These are phyloP conservation scores for Nymphalis c-album DNA, from an alignment of 2,888 invertebrate genomes.

Conservation along the genomic window DNA sequence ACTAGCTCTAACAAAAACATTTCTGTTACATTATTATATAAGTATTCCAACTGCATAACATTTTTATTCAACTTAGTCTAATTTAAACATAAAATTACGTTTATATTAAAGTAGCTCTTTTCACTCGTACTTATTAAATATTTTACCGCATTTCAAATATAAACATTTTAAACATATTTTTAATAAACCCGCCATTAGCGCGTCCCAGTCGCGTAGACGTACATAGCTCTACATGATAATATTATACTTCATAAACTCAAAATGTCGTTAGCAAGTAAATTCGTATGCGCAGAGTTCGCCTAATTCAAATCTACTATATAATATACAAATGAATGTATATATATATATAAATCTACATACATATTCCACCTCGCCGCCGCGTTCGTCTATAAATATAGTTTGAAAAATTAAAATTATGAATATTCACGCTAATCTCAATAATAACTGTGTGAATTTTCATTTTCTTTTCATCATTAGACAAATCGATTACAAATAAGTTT, in stretches of 20 bases:
- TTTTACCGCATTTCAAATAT: not conserved
- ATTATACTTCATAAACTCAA: conserved; percentile 19
- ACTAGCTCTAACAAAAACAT: no score
- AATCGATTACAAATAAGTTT: no score
- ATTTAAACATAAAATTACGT: not conserved
- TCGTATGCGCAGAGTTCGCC: conserved; percentile 16
- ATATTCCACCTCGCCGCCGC: no score
- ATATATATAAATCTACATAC: no score
- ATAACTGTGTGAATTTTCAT: no score
- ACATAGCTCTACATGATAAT: not conserved
- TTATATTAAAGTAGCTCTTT: not conserved
- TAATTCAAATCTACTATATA: conserved; percentile 22
- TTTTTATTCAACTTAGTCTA: no score
- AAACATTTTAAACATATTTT: not conserved
- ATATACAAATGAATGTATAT: not conserved
- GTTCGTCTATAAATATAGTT: no score
- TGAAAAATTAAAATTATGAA: no score
- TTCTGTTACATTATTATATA: no score
- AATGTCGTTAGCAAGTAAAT: conserved; percentile 17
- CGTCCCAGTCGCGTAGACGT: not conserved
- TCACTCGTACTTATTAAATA: not conserved
- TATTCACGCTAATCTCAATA: no score
- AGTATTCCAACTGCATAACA: no score
- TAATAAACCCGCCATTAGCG: not conserved
- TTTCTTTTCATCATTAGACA: no score